Conservation (phyloP, 2,113 vertebrate species). For the Charina bottae region DNA sequence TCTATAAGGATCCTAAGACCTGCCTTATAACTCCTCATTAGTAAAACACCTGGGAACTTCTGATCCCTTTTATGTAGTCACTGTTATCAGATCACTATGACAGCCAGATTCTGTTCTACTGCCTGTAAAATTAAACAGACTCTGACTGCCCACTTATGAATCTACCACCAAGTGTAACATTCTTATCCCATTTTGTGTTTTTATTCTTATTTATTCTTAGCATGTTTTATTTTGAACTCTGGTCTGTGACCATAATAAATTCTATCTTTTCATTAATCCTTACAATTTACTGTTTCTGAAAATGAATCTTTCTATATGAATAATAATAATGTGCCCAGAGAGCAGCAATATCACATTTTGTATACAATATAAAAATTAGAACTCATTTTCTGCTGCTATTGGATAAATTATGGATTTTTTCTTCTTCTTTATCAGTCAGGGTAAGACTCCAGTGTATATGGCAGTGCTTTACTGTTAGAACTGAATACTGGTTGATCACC, state of each 20-base stretch:
- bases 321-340: neutral
- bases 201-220: neutral
- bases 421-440: neutral
- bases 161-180: neutral
- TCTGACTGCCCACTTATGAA: neutral
- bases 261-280: neutral
- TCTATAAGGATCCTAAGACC: neutral
- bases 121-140: neutral
- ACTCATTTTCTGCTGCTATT: neutral
- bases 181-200: neutral
- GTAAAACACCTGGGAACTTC: neutral
- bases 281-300: neutral
- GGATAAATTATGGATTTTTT: neutral
- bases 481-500: neutral
- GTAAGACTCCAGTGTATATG: neutral
- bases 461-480: rapidly evolving
- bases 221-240: neutral
- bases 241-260: neutral
- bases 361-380: rapidly evolving
- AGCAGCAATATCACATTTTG: neutral
- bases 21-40: neutral
- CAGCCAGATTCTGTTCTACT: neutral
- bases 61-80: neutral
- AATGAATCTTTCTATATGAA: neutral
- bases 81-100: no score